Conservation (phyloP, 2,797 vertebrate genomes). For the Melanitta fusca region DNA sequence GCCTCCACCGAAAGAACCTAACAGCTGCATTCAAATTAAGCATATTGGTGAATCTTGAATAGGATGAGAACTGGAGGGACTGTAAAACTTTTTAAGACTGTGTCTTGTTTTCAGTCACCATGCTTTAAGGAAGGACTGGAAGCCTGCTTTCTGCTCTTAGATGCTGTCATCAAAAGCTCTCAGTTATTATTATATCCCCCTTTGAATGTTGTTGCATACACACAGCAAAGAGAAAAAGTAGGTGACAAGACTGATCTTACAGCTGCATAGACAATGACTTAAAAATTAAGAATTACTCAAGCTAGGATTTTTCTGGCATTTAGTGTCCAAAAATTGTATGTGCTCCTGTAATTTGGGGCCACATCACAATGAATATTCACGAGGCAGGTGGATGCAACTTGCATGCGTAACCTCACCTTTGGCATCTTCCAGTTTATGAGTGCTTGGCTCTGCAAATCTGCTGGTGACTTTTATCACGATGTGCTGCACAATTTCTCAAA, state of each 20-base stretch:
- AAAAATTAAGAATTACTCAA: background rate
- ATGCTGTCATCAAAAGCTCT: background rate
- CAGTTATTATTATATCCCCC: background rate
- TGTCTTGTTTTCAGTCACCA: background rate
- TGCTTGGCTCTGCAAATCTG: background rate
- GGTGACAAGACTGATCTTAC: background rate
- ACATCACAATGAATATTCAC: background rate
- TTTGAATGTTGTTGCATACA: background rate
- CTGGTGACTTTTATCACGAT: background rate
- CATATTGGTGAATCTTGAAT: background rate
- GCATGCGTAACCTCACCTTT: background rate
- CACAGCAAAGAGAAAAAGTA: background rate
- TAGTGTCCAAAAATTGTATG: background rate
- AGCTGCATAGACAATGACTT: background rate
- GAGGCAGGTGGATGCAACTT: background rate
- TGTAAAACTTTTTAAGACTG: background rate
- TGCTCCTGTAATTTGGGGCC: background rate
- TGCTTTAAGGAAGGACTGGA: background rate
- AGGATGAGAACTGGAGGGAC: background rate
- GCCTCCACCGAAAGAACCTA: background rate
- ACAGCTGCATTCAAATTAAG: slow-evolving; percentile 14
- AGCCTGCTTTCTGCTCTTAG: background rate
- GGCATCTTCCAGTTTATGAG: background rate
- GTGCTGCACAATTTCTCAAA: background rate
- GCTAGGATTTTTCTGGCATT: background rate